Evolutionary conservation across 2,797 vertebrate species (phyloP).

Genomic region (Mallotus villosus): DNA sequence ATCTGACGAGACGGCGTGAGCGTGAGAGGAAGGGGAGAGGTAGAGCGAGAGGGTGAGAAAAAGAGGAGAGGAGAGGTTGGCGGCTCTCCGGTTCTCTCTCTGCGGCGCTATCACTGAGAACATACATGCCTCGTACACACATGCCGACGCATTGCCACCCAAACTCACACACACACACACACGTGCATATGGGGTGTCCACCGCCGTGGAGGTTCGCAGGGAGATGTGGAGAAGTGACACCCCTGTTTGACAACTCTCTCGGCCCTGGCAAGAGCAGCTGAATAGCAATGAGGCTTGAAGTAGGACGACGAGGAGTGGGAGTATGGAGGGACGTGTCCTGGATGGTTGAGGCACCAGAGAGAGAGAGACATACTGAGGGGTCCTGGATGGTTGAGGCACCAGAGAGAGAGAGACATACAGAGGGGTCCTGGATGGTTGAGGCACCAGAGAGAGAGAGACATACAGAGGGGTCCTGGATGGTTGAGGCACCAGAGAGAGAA

Average conservation of each 20-base stretch:
- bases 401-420: constrained; percentile 14
- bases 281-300: constrained; percentile 39
- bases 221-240: constrained; percentile 32
- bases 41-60: not conserved
- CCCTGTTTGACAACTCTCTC: constrained; percentile 52
- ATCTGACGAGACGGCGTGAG: constrained; percentile 32
- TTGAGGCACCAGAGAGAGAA: constrained; percentile 1
- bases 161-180: not conserved
- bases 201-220: constrained; percentile 38
- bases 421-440: not conserved
- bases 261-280: constrained; percentile 34
- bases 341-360: not conserved
- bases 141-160: not conserved
- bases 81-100: not conserved
- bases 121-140: constrained; percentile 2
- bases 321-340: not conserved
- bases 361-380: constrained; percentile 22
- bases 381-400: not conserved
- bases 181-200: constrained; percentile 24
- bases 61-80: not conserved
- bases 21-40: constrained; percentile 29
- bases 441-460: constrained; percentile 8
- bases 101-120: not conserved
- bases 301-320: not conserved
- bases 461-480: constrained; percentile 11